Evolutionary conservation across 2,113 vertebrate species (phyloP), one percentile per base, ranked within the genome.

Genomic region (Cairina moschata): DNA sequence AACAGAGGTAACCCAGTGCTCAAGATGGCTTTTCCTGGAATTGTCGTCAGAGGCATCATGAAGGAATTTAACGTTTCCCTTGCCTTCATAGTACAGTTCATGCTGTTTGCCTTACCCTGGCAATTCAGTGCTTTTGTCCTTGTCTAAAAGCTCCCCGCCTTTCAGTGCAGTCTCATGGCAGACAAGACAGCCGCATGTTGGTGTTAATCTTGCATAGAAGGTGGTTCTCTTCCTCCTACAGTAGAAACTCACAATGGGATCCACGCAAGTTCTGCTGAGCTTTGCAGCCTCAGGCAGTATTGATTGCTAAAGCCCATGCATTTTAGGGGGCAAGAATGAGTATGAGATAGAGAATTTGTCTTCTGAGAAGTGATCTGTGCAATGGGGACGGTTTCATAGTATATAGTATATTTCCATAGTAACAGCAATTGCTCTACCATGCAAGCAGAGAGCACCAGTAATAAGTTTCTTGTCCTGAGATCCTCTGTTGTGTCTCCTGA

Each of bases 301-400:
- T 54, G 31, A 38, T 71, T 89, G 36, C 42, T 86, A 63, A 81
- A 78, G 13, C 22, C 18, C 17, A 2, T n/a, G 9, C 58, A 9
- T 44, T 81, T 59, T 72, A 17, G 11, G 54, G 58, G 20, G 13
- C 25, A 6, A 38, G 28, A 18, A 29, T 17, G 9, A 40, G 3
- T 17, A 26, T 2, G 3, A 76, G 38, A 36, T 31, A 26, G 42
- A 52, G 6, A 63, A 59, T 50, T 50, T 60, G 21, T 36, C 34
- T 25, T 36, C 23, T 62, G 42, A 10, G 59, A 59, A 58, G 17
- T 79, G 21, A 20, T 55, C 36, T 81, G 44, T 79, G 10, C 29
- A 71, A 3, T 34, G 13, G 22, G 0, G 0, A 62, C 1, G 3
- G 29, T 28, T 76, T 85, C 2, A 4, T 48, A 48, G 46, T 48